Conservation (phyloP, 2,797 vertebrate genomes). For the Ataeniobius toweri region DNA sequence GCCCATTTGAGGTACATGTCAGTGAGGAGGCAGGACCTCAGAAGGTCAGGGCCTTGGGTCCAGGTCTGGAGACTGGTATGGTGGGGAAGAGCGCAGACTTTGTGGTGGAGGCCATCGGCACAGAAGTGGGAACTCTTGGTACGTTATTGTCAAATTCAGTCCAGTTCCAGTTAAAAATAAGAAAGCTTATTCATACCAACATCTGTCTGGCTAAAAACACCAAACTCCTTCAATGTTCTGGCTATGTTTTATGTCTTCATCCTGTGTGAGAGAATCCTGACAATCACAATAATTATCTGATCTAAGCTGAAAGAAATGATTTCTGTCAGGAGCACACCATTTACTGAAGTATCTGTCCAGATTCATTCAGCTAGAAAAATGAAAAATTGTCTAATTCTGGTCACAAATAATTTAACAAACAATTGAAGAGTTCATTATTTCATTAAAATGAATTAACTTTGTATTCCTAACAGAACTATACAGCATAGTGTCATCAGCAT, state of each 20-base stretch:
- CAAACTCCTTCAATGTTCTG: not conserved
- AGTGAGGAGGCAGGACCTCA: constrained; percentile 85
- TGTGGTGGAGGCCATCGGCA: constrained; percentile 94
- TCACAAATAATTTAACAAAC: not conserved
- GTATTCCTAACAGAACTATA: not conserved
- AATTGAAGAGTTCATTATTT: not conserved
- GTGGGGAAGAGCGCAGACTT: constrained; percentile 94
- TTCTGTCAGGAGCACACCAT: not conserved
- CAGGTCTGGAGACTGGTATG: constrained; percentile 89
- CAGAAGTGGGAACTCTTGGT: constrained; percentile 93
- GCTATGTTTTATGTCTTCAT: not conserved
- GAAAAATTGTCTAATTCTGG: too few species aligned
- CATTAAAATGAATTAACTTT: not conserved
- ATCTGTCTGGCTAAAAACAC: not conserved
- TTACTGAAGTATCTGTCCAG: not conserved
- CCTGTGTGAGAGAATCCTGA: not conserved
- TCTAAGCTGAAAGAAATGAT: not conserved
- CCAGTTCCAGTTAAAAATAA: too few species aligned
- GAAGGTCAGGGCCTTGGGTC: constrained; percentile 97
- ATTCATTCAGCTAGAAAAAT: not conserved
- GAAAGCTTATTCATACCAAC: too few species aligned
- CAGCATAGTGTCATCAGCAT: constrained; percentile 1
- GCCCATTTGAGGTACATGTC: constrained; percentile 91
- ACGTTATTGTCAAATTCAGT: constrained; percentile 41
- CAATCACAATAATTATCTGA: not conserved